A percentile compares a stretch with the other conserved stretches of the same genome.
These are phyloP conservation scores for Tachysurus fulvidraco DNA, from an alignment of 2,113 vertebrate genomes.

Conservation along the genomic window DNA sequence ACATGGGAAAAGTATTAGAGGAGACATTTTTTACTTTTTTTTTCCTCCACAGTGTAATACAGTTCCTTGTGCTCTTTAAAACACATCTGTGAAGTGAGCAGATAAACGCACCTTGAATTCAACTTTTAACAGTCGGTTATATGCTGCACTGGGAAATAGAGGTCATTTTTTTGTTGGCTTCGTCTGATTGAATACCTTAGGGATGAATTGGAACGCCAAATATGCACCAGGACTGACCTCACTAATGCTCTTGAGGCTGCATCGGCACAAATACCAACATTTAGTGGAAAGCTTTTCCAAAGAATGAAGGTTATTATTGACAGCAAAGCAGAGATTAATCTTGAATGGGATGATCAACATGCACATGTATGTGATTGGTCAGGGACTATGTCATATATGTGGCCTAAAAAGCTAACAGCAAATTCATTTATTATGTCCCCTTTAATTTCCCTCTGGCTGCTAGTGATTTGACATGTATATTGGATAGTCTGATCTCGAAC, in stretches of 20 bases:
- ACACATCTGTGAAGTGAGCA: neutral
- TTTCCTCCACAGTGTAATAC: neutral
- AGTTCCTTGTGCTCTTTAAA: neutral
- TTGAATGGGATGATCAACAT: neutral
- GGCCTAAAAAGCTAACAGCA: neutral
- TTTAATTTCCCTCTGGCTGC: neutral
- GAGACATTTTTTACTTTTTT: neutral
- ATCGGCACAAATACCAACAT: neutral
- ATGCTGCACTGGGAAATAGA: neutral
- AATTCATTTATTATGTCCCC: neutral
- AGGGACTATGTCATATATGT: neutral
- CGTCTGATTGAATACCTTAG: no score
- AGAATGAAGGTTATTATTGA: neutral
- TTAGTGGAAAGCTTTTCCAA: neutral
- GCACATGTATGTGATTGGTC: neutral
- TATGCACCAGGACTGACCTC: neutral
- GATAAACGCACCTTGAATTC: neutral
- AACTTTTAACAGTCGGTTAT: neutral
- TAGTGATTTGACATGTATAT: conserved; percentile 3
- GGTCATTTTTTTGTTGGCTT: neutral
- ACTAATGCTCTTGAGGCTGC: neutral
- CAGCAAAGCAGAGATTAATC: neutral
- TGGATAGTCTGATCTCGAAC: neutral
- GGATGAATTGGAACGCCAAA: neutral
- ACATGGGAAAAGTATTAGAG: conserved; percentile 18